Base-by-base conservation (phyloP, 1,140 invertebrate genomes). In the Geopemphigus sp. region DNA sequence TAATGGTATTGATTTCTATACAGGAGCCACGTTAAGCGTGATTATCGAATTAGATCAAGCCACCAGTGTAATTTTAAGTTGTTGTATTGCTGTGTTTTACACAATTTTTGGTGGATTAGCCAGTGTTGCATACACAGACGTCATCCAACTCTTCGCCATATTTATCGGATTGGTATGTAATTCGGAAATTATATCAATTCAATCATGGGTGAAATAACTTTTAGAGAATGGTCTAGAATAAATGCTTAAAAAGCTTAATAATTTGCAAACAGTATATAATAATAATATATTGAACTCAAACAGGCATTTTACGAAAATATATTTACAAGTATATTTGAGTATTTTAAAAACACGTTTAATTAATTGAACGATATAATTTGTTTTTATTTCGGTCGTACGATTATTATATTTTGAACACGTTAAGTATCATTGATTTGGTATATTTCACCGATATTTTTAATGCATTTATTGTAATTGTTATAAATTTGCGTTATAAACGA, bases 101-200 rank as follows among this genome's bases (percentile, higher is more conserved):
- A 99, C 98, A 0, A 89, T 99, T 22, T 97, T 98, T 85, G 98
- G 98, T 1, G 98, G 98, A 0, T 89, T 99, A 14, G 99, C 99
- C 86, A 95, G 96, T 56, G 98, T 99, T 53, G 97, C 97, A 0
- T 99, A 98, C 85, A 99, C 98, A 1, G 98, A 99, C 85, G 97
- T 99, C 82, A 97, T 99, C 82, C 98, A 99, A 86, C 89, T 99
- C 2, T 96, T 98, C 88, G 98, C 96, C 87, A 99, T 99, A 84
- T 98, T 99, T 87, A 91, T 98, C 83, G 98, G 98, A 29, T 87
- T 99, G 88, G 92, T 94, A 85, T 88, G 89, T 88, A 0, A 66
- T 17, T 72, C 39, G 10, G 17, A n/a, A 14, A 26, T 26, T 61
- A 61, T 26, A 26, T 61, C 12, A 1, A 50, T 50, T 50, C 12